A percentile compares a stretch with the other conserved stretches of the same genome.
Conservation (phyloP, 1,140 invertebrate species). For the Bombus impatiens region DNA sequence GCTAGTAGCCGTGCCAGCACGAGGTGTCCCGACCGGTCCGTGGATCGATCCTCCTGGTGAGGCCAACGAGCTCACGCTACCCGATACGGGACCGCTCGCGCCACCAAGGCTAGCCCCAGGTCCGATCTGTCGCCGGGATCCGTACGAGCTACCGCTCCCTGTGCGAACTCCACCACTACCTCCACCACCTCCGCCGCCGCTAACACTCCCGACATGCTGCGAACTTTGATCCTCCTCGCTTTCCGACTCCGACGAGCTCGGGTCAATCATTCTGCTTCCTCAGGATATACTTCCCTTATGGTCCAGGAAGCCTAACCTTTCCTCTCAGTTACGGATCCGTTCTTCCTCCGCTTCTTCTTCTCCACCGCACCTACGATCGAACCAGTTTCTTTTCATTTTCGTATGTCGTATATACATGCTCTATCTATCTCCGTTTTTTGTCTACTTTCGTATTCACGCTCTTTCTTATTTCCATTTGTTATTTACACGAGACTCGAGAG, state of each 20-base stretch:
- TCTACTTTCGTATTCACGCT: not conserved
- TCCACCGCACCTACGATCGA: not conserved
- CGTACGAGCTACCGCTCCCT: constrained; percentile 79
- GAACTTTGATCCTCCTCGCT: constrained; percentile 91
- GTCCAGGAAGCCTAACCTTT: constrained; percentile 47
- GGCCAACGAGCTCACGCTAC: constrained; percentile 64
- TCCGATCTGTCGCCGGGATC: constrained; percentile 75
- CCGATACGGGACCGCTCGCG: constrained; percentile 61
- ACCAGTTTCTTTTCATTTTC: not conserved
- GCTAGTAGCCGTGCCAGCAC: constrained; percentile 65
- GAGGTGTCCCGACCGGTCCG: constrained; percentile 75
- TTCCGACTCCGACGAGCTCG: constrained; percentile 94
- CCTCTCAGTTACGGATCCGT: constrained; percentile 55
- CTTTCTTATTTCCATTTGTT: not conserved
- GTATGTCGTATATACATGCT: not conserved
- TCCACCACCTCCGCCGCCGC: constrained; percentile 72
- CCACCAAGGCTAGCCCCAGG: constrained; percentile 66
- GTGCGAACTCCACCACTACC: constrained; percentile 71
- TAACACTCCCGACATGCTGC: constrained; percentile 76
- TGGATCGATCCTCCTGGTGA: constrained; percentile 82
- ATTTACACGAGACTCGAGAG: no score
- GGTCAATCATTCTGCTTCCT: constrained; percentile 89
- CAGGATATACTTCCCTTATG: constrained; percentile 34
- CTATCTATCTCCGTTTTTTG: not conserved
- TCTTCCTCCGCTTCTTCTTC: constrained; percentile 30